Evolutionary conservation across 2,113 vertebrate species (phyloP).

Genomic region (Varanus komodoensis): DNA sequence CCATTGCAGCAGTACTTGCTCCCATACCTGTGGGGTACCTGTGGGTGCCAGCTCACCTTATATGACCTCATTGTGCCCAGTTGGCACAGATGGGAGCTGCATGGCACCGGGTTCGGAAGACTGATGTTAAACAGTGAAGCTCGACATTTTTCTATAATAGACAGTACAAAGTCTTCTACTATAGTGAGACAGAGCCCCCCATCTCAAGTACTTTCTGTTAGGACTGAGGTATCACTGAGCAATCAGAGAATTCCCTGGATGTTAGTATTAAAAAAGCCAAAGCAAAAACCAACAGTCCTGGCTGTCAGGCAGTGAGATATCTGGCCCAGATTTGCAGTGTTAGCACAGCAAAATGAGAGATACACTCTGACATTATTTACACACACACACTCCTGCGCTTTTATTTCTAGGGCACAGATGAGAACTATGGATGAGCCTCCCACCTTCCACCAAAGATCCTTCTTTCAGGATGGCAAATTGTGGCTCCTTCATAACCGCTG

Average conservation of each 20-base stretch:
- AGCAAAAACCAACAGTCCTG: neutral
- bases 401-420: neutral
- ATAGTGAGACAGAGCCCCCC: neutral
- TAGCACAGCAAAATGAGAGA: neutral
- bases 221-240: neutral
- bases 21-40: no score
- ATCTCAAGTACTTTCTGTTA: neutral
- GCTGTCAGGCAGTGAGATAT: neutral
- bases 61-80: neutral
- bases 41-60: no score
- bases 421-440: neutral
- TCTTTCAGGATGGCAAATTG: neutral
- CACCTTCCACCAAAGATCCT: neutral
- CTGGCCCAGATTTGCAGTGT: neutral
- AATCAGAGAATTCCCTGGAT: slow-evolving; percentile 1
- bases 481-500: neutral
- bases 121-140: neutral
- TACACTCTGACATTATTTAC: neutral
- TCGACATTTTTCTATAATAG: neutral
- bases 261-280: neutral
- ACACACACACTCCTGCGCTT: neutral
- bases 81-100: no score
- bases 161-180: neutral
- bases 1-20: no score
- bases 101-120: neutral